Evolutionary conservation across 1,140 invertebrate genomes (phyloP).

Genomic region (Bombus sibiricus): DNA sequence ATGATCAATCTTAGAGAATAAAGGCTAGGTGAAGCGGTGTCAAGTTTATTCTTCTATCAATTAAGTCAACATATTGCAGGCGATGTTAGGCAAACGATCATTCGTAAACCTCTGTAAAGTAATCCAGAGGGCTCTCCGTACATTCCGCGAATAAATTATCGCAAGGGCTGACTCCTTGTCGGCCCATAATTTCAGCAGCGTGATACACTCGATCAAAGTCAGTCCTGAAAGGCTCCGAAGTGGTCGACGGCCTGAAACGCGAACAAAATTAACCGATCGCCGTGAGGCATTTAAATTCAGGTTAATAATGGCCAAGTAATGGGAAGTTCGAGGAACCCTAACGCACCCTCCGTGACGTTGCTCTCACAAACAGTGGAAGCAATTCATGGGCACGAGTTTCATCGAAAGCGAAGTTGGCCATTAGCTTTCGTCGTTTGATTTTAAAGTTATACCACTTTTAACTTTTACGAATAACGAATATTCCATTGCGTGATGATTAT

Average conservation of each 20-base stretch:
- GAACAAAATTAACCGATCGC: slow-evolving; percentile 21
- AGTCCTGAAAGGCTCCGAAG: slow-evolving; percentile 82
- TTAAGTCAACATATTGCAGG: not conserved
- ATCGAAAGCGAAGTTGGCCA: not conserved
- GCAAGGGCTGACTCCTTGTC: slow-evolving; percentile 82
- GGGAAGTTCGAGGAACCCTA: not conserved
- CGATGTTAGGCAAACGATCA: not conserved
- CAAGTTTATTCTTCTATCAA: slow-evolving; percentile 12
- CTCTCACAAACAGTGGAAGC: not conserved
- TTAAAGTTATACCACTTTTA: too few relatives aligned
- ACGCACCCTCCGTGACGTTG: too few relatives aligned
- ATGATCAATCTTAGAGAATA: not conserved
- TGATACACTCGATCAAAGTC: slow-evolving; percentile 88
- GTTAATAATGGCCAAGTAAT: not conserved
- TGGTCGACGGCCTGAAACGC: slow-evolving; percentile 84
- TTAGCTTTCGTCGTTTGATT: too few relatives aligned
- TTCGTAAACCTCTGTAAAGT: slow-evolving; percentile 82
- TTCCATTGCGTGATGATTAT: too few relatives aligned
- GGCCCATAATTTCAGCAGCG: slow-evolving; percentile 87
- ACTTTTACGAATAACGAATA: too few relatives aligned
- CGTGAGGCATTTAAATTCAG: not conserved
- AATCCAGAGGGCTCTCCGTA: slow-evolving; percentile 84
- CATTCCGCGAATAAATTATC: slow-evolving; percentile 87
- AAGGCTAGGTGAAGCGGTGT: not conserved
- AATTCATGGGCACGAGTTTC: not conserved